Evolutionary conservation across 2,113 vertebrate genomes (phyloP), one percentile per base, ranked within the genome.

Genomic region (Calidris pygmaea): DNA sequence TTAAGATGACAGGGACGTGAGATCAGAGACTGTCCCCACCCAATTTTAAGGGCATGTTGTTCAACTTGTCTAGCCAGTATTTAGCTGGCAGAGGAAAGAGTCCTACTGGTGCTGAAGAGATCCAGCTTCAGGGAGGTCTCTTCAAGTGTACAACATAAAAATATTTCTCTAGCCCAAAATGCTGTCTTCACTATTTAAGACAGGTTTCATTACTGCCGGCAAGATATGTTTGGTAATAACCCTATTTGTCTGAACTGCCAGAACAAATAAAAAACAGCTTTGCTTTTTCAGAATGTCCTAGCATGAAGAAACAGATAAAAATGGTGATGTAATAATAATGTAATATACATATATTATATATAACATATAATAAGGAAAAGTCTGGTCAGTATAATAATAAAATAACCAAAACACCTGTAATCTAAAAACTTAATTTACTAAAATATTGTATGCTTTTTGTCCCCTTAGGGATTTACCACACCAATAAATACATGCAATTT

Each of bases 11-110:
- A 84, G 81, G 52, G 52, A 90, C 58, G 63, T 72, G 76, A 96
- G 68, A 93, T 48, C 58, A 96, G 37, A 94, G 53, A 71, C 1
- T 0, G 12, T 53, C 48, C 7, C 48, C 85, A 65, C 65, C 63
- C 85, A 82, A 7, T 63, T 68, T 53, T 62, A 91, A 85, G 32
- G 8, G 14, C 2, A 8, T 6, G 17, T n/a, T 75, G 89, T 65
- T 89, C 43, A 95, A 76, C 95, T 71, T 22, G 79, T 45, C 70
- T 83, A 90, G 95, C 96, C 35, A 86, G 84, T 90, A 92, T 63
- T 55, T n/a, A 89, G 21, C 39, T 67, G 60, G 74, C 81, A 93
- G 35, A 76, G 41, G 27, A 86, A 58, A 77, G 43, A 68, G 73
- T 65, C 39, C 20, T 30, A 80, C 7, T 16, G 17, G 19, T 56